Evolutionary conservation across 1,140 invertebrate genomes (phyloP).

Genomic region (Drosophila prosaltans): DNA sequence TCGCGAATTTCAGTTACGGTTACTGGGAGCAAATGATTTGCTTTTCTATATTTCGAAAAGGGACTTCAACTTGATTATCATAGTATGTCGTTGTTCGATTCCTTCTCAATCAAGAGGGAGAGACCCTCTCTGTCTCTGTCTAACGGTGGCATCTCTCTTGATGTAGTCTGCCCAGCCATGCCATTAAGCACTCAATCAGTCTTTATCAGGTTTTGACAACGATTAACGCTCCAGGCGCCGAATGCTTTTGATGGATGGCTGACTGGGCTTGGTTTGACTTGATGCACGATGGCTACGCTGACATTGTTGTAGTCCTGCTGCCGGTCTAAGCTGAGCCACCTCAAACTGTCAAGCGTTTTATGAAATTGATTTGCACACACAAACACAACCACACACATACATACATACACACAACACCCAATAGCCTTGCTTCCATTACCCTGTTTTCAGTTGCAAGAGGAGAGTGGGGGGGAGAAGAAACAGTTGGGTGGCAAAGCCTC

Average conservation of each 20-base stretch:
- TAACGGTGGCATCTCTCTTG: conserved; percentile 7
- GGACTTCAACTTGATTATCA: conserved; percentile 59
- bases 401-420: conserved; percentile 3
- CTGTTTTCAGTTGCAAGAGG: background rate
- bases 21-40: conserved; percentile 27
- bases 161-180: conserved; percentile 41
- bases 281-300: conserved; percentile 17
- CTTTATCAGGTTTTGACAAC: conserved; percentile 82
- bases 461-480: background rate
- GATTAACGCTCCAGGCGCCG: conserved; percentile 75
- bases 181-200: conserved; percentile 82
- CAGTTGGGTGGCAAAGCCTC: background rate
- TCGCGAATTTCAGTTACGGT: conserved; percentile 20
- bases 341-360: conserved; percentile 47
- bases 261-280: conserved; percentile 48
- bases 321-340: conserved; percentile 12
- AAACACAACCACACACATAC: conserved; percentile 6
- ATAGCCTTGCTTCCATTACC: background rate
- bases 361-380: conserved; percentile 68
- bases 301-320: conserved; percentile 3
- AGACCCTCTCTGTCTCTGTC: background rate
- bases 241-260: conserved; percentile 78
- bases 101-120: too few species aligned
- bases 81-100: conserved; percentile 32
- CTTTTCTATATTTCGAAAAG: conserved; percentile 48